These are phyloP conservation scores for Silurus meridionalis DNA, from an alignment of 2,113 vertebrate genomes.

Conservation along the genomic window DNA sequence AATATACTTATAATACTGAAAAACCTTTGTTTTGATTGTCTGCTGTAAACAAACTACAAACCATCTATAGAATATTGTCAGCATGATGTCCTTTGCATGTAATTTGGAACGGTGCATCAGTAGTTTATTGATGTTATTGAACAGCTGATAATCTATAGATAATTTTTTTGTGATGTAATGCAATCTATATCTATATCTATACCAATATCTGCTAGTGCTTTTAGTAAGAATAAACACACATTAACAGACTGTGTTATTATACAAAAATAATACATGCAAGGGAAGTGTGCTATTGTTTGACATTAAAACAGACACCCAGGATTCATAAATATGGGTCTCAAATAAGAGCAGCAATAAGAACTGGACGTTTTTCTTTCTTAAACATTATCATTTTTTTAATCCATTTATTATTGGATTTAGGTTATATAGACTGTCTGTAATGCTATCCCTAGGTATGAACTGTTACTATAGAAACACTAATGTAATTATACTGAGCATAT, in stretches of 20 bases:
- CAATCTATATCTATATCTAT: too few relatives aligned
- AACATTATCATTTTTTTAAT: not conserved
- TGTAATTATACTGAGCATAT: not conserved
- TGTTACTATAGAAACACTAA: not conserved
- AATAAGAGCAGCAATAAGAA: not conserved
- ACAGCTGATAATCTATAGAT: not conserved
- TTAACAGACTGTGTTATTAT: not conserved
- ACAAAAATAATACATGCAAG: not conserved
- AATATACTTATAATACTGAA: not conserved
- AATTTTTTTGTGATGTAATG: not conserved
- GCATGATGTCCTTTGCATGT: not conserved
- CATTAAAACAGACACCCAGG: not conserved
- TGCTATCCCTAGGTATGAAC: not conserved
- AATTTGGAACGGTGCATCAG: not conserved
- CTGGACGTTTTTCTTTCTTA: not conserved
- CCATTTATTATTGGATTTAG: not conserved
- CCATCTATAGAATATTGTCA: not conserved
- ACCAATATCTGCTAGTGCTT: not conserved
- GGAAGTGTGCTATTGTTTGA: too few relatives aligned
- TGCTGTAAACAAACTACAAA: not conserved
- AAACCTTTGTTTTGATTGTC: not conserved
- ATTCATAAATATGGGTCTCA: not conserved
- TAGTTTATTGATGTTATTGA: not conserved
- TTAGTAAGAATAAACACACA: too few relatives aligned
- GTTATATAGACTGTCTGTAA: not conserved